These are phyloP conservation scores for Drosophila navojoa DNA, from an alignment of 1,140 invertebrate species.

Conservation along the genomic window DNA sequence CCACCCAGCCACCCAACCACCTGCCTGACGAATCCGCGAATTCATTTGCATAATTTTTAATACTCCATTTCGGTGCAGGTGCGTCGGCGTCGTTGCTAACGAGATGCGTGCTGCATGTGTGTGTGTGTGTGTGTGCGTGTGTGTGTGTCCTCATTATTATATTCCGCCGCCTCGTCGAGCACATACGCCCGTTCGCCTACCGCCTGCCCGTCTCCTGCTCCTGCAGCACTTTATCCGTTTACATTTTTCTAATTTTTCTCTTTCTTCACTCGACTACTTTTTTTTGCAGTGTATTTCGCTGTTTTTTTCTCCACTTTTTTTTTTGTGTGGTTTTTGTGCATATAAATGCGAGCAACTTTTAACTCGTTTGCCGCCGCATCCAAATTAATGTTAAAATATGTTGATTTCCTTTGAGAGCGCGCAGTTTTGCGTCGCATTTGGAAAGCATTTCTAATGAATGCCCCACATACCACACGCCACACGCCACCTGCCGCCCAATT, in stretches of 20 bases:
- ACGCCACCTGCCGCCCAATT: conserved; percentile 18
- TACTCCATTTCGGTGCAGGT: conserved; percentile 76
- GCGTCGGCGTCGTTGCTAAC: conserved; percentile 68
- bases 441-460: conserved; percentile 47
- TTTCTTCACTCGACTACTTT: not conserved
- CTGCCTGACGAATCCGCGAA: conserved; percentile 58
- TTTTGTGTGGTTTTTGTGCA: conserved; percentile 19
- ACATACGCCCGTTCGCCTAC: conserved; percentile 31
- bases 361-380: conserved; percentile 52
- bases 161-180: conserved; percentile 68
- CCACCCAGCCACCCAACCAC: not conserved
- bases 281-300: conserved; percentile 8
- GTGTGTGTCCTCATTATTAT: conserved; percentile 79
- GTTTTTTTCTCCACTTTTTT: conserved; percentile 3
- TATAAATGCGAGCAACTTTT: conserved; percentile 53
- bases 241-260: conserved; percentile 33
- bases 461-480: conserved; percentile 16
- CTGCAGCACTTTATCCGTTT: conserved; percentile 49
- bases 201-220: not conserved
- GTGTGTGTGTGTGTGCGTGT: conserved; percentile 33
- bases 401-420: conserved; percentile 67
- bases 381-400: conserved; percentile 77
- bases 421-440: conserved; percentile 25
- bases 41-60: conserved; percentile 83
- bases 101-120: conserved; percentile 50